Evolutionary conservation across 2,797 vertebrate species (phyloP).

Genomic region (Neostethus bicornis): DNA sequence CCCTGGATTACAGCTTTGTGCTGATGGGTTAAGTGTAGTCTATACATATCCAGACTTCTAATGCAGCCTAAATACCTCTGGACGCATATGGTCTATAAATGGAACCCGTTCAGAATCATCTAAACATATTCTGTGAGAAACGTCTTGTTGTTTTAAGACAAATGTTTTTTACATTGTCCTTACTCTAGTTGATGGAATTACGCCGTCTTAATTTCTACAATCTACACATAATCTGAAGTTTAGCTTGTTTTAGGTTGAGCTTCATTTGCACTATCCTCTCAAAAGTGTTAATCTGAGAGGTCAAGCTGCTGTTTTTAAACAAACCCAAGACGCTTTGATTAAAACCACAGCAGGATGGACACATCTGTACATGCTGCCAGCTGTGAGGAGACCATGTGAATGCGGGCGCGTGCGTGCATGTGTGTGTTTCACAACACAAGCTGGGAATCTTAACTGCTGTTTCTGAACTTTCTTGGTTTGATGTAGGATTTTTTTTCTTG

Average conservation of each 20-base stretch:
- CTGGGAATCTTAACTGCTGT: not conserved
- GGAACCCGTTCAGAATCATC: constrained; percentile 25
- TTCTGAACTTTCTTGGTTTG: not conserved
- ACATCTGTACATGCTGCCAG: not conserved
- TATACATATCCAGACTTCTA: constrained; percentile 55
- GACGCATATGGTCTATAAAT: constrained; percentile 50
- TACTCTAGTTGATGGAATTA: not conserved
- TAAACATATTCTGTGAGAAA: constrained; percentile 38
- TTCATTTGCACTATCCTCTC: constrained; percentile 35
- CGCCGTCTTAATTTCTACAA: constrained; percentile 10
- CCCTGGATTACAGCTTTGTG: constrained; percentile 69
- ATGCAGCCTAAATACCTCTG: constrained; percentile 49
- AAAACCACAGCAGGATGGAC: constrained; percentile 13
- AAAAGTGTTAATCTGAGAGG: constrained; percentile 47
- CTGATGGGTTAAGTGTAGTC: constrained; percentile 60
- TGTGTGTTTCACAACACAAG: not conserved
- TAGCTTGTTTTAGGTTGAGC: constrained; percentile 13
- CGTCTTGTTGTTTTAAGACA: constrained; percentile 18
- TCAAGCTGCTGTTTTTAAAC: constrained; percentile 51
- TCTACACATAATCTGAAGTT: constrained; percentile 9
- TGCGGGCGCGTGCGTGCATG: constrained; percentile 11
- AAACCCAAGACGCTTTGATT: constrained; percentile 34
- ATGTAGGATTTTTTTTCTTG: not conserved
- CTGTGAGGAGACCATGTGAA: not conserved
- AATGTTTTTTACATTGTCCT: not conserved